A percentile compares a stretch with the other conserved stretches of the same genome.
Evolutionary conservation across 2,888 invertebrate species (phyloP).

Genomic region (Bhutanitis thaidina): DNA sequence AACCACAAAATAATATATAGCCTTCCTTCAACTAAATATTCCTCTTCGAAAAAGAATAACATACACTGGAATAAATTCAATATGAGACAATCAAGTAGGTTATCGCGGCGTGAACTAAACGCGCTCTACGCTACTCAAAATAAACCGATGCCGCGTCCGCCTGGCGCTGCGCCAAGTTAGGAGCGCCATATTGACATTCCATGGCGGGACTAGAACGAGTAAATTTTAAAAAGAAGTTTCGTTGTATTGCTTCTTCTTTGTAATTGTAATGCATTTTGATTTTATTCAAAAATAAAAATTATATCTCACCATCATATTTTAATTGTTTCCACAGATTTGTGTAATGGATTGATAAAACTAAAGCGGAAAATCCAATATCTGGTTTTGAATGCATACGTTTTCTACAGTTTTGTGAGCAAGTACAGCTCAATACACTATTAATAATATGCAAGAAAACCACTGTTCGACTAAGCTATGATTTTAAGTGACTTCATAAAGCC

Average conservation of each 20-base stretch:
- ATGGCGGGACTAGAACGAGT: conserved; percentile 8
- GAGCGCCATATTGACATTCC: conserved; percentile 27
- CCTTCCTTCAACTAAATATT: background rate
- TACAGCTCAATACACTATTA: too few relatives aligned
- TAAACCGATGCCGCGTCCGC: conserved; percentile 35
- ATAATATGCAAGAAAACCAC: too few relatives aligned
- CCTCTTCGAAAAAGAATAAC: background rate
- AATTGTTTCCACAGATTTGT: too few relatives aligned
- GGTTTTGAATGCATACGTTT: too few relatives aligned
- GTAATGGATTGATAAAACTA: too few relatives aligned
- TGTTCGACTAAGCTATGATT: too few relatives aligned
- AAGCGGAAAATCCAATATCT: too few relatives aligned
- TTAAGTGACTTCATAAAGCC: too few relatives aligned
- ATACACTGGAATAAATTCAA: conserved; percentile 27
- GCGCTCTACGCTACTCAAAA: conserved; percentile 42
- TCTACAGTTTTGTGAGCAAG: too few relatives aligned
- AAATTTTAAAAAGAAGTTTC: conserved; percentile 16
- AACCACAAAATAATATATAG: background rate
- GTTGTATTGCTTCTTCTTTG: conserved; percentile 5
- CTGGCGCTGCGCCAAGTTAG: conserved; percentile 38
- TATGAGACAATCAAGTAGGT: conserved; percentile 47
- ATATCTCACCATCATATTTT: too few relatives aligned
- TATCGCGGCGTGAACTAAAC: conserved; percentile 56
- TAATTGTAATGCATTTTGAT: background rate
- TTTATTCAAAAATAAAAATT: too few relatives aligned